Evolutionary conservation across 2,888 invertebrate genomes (phyloP).

Genomic region (Hirtodrosophila cameraria): DNA sequence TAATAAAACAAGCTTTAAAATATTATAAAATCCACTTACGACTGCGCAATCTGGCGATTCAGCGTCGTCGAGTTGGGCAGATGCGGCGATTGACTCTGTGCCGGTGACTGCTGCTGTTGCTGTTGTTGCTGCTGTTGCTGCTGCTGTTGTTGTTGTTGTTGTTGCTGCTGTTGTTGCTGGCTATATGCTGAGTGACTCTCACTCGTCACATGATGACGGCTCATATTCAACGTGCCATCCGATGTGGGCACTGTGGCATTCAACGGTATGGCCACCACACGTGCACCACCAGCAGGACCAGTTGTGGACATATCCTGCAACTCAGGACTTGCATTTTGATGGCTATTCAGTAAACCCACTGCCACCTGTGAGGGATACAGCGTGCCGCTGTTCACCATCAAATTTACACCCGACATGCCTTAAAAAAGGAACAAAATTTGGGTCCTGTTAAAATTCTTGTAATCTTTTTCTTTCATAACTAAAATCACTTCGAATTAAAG

Average conservation of each 20-base stretch:
- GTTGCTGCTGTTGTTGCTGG: slow-evolving; percentile 50
- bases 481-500: no score
- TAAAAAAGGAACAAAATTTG: not conserved
- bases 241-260: slow-evolving; percentile 53
- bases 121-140: slow-evolving; percentile 43
- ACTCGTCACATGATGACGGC: slow-evolving; percentile 78
- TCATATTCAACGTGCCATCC: slow-evolving; percentile 73
- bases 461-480: not conserved
- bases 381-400: slow-evolving; percentile 67
- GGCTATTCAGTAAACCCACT: slow-evolving; percentile 49
- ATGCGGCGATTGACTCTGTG: slow-evolving; percentile 84
- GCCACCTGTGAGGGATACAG: slow-evolving; percentile 83
- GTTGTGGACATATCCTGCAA: slow-evolving; percentile 81
- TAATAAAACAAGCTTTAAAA: not conserved
- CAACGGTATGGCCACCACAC: slow-evolving; percentile 61
- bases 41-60: slow-evolving; percentile 85
- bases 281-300: slow-evolving; percentile 49
- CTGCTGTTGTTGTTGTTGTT: not conserved
- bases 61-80: slow-evolving; percentile 85
- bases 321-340: slow-evolving; percentile 66
- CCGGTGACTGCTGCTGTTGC: slow-evolving; percentile 68
- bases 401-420: slow-evolving; percentile 71
- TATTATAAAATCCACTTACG: slow-evolving; percentile 82
- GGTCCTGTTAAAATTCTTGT: not conserved
- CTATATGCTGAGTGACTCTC: slow-evolving; percentile 81